Conservation (phyloP, 2,113 vertebrate species). For the Pelvicachromis taeniatus region DNA sequence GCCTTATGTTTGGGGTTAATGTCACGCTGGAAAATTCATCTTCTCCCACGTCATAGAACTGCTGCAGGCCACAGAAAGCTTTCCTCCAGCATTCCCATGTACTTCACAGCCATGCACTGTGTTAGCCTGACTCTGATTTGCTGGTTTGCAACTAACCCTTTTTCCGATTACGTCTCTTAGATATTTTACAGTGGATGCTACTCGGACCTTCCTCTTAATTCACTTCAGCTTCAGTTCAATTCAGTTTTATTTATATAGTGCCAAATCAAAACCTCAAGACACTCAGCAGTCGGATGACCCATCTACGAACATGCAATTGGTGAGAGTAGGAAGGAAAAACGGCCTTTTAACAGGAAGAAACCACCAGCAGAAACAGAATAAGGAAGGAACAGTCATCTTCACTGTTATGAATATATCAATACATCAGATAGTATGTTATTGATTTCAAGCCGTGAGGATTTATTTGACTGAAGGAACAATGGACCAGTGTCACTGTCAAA, state of each 20-base stretch:
- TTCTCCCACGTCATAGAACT: background rate
- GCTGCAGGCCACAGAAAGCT: background rate
- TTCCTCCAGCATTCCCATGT: background rate
- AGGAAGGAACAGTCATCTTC: background rate
- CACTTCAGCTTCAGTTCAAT: background rate
- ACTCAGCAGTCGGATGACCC: background rate
- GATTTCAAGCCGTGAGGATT: background rate
- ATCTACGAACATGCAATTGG: background rate
- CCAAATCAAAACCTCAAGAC: background rate
- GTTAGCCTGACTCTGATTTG: background rate
- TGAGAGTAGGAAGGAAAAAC: background rate
- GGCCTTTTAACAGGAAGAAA: background rate
- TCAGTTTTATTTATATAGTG: background rate
- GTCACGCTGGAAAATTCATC: conserved; percentile 7
- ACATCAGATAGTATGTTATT: background rate
- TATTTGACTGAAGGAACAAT: background rate
- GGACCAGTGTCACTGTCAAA: background rate
- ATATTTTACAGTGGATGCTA: background rate
- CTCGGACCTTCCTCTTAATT: background rate
- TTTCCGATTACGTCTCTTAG: background rate
- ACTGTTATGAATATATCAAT: background rate
- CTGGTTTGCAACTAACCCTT: background rate
- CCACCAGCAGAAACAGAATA: background rate
- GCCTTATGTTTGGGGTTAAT: background rate
- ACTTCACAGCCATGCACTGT: background rate